phyloP scores from a whole-genome alignment of 2,113 vertebrate genomes.

The Pteropus alecto region DNA sequence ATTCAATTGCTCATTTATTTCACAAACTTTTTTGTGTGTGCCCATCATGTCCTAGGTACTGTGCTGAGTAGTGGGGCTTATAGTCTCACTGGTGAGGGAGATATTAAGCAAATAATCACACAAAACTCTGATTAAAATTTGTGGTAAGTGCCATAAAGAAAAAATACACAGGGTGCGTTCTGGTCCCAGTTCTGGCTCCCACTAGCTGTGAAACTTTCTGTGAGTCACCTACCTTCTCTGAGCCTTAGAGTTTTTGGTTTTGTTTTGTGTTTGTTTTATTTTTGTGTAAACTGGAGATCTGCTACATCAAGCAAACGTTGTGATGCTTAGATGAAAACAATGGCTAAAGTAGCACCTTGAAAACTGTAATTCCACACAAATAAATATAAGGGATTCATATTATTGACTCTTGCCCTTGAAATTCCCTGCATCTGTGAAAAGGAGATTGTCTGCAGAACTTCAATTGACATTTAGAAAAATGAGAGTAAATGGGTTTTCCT shows the following conservation, averaged over 20 bases:
- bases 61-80: background rate
- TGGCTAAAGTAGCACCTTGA: background rate
- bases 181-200: background rate
- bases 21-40: background rate
- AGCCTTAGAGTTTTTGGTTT: background rate
- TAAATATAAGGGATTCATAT: background rate
- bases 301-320: background rate
- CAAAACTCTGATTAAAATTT: background rate
- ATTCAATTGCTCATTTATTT: background rate
- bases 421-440: background rate
- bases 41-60: background rate
- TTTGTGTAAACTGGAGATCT: background rate
- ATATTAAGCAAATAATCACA: background rate
- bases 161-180: background rate
- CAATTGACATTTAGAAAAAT: background rate
- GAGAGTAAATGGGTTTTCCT: constrained; percentile 18
- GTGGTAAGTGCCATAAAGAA: background rate
- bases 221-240: background rate
- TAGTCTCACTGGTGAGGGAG: background rate
- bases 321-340: background rate
- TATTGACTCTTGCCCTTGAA: background rate
- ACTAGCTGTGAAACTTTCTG: background rate
- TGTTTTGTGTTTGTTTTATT: background rate
- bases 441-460: background rate
- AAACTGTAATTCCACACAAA: no score